Conservation (phyloP, 2,113 vertebrate genomes). For the Malurus alboscapulatus region DNA sequence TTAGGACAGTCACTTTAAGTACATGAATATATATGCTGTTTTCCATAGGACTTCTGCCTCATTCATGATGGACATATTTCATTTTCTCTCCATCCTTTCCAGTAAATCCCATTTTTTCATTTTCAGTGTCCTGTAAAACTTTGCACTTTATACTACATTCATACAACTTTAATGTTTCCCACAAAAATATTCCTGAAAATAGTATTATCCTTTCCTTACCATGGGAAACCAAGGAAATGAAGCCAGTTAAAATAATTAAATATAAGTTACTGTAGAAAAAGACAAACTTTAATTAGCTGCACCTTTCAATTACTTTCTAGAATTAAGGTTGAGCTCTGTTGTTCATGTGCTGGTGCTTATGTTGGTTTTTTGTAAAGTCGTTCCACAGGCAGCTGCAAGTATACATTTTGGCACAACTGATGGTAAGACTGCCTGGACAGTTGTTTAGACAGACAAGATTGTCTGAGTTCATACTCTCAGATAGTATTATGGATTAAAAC, state of each 20-base stretch:
- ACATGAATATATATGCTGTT: not conserved
- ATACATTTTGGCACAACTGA: not conserved
- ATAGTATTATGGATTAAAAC: not conserved
- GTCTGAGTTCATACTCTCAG: not conserved
- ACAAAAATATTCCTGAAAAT: not conserved
- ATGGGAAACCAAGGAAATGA: not conserved
- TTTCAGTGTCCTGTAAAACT: not conserved
- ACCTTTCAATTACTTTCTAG: not conserved
- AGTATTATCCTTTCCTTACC: not conserved
- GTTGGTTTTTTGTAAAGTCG: not conserved
- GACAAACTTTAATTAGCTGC: not conserved
- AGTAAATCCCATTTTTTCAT: not conserved
- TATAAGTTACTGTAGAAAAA: not conserved
- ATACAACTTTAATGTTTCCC: not conserved
- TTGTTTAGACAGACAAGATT: not conserved
- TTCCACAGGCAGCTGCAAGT: not conserved
- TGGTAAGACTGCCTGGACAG: not conserved
- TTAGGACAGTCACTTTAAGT: not conserved
- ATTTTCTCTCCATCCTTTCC: not conserved
- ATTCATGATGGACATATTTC: not conserved
- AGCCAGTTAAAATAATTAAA: not conserved
- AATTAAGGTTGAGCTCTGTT: not conserved
- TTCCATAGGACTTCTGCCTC: not conserved
- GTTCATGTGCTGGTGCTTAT: too few relatives aligned
- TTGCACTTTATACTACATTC: not conserved